Percentiles rank a stretch among this genome's conserved stretches.
Conservation (phyloP, 2,888 invertebrate species). For the Drosophila birchii region DNA sequence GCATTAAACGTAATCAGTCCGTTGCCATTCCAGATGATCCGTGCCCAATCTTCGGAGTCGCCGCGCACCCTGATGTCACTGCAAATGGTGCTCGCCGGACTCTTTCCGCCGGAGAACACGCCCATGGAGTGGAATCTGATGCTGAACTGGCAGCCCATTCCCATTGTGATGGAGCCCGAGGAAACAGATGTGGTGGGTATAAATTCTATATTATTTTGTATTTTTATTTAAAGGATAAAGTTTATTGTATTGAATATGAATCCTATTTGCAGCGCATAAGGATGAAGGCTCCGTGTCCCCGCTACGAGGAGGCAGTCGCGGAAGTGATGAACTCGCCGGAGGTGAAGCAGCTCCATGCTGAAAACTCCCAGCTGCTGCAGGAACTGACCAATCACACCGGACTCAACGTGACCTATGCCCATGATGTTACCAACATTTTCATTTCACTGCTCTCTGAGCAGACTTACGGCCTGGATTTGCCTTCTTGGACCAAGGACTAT, state of each 20-base stretch:
- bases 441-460: conserved; percentile 88
- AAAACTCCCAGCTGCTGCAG: conserved; percentile 85
- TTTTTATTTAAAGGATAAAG: background rate
- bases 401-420: conserved; percentile 85
- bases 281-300: conserved; percentile 87
- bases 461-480: conserved; percentile 86
- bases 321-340: conserved; percentile 85
- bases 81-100: conserved; percentile 88
- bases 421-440: conserved; percentile 88
- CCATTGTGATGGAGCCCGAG: conserved; percentile 88
- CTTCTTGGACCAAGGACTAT: conserved; percentile 87
- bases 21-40: conserved; percentile 84
- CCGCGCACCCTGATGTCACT: conserved; percentile 91
- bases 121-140: conserved; percentile 86
- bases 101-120: conserved; percentile 88
- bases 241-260: background rate
- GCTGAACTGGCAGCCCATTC: conserved; percentile 92
- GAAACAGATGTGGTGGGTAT: conserved; percentile 85
- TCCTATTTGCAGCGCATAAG: conserved; percentile 84
- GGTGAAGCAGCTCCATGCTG: conserved; percentile 84
- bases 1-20: conserved; percentile 1
- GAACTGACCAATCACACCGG: conserved; percentile 86
- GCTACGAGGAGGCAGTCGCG: conserved; percentile 86
- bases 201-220: background rate
- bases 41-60: conserved; percentile 89